phyloP scores from a whole-genome alignment of 2,797 vertebrate genomes.

The Chiropotes sagulatus region DNA sequence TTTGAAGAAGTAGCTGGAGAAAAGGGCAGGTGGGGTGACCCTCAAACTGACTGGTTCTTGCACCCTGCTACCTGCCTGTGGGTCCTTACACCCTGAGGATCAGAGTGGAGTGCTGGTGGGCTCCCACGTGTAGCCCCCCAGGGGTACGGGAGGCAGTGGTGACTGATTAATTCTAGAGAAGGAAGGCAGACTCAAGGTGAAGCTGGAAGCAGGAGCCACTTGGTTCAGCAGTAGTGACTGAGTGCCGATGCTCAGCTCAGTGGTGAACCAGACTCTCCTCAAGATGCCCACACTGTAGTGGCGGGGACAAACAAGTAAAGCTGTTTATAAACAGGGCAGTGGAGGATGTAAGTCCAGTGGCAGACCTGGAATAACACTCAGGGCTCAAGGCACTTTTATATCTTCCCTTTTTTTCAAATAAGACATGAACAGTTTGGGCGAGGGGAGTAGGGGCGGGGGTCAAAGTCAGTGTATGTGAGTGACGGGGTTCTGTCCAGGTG shows the following conservation, averaged over 20 bases:
- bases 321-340: neutral
- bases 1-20: slow-evolving; percentile 94
- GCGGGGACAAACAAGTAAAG: neutral
- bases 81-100: neutral
- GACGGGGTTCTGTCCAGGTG: neutral
- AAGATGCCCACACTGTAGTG: neutral
- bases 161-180: neutral
- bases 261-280: neutral
- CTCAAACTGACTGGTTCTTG: neutral
- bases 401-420: neutral
- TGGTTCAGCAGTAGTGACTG: neutral
- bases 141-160: neutral
- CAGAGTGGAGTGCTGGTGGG: neutral
- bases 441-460: neutral
- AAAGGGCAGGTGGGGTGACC: slow-evolving; percentile 42
- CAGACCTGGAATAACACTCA: neutral
- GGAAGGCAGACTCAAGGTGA: neutral
- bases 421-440: neutral
- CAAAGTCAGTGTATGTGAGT: neutral
- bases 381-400: neutral
- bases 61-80: neutral
- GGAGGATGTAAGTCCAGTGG: neutral
- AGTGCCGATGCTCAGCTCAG: neutral
- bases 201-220: neutral
- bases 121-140: neutral